Base-by-base conservation (phyloP, 2,797 vertebrate genomes). In the Paguma larvata region DNA sequence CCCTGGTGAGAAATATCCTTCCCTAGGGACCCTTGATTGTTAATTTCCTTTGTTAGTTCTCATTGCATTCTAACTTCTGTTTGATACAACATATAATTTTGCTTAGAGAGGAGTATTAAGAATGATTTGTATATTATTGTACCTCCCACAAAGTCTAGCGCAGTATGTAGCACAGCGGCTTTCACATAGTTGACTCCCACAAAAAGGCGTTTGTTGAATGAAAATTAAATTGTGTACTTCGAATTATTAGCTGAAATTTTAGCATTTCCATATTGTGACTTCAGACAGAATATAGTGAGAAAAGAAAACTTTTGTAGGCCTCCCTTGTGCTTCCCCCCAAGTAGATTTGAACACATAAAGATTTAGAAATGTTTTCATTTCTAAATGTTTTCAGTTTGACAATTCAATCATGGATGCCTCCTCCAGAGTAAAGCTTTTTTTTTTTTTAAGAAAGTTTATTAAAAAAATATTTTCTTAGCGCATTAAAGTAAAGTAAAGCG, bases 301-400 rank as follows among this genome's bases (percentile, higher is more conserved):
- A 41, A 68, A 83, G 16, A 53, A 91, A 48, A 77, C 0, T 18
- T 51, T 91, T 85, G 12, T 27, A 87, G 23, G 30, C 3, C 18
- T 94, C 62, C 21, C 11, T 85, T 48, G 16, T 87, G 9, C 34
- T 78, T 88, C 59, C 4, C 9, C 10, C 62, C 30, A 59, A 51
- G 23, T 51, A 85, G 7, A 89, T 53, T 82, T 94, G 78, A 89
- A 94, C 23, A 27, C n/a, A 88, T 3, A 13, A 34, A 78, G 38
- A 91, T 94, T 94, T 93, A 72, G 65, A 96, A 80, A 41, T 56
- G 7, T 87, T 85, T 89, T 63, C 30, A 25, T 77, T 27, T n/a
- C n/a, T n/a, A n/a, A n/a, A n/a, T n/a, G n/a, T 78, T 89, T 32
- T 7, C 3, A 53, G 48, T 78, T 89, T 91, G 68, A 85, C 32